phyloP scores from a whole-genome alignment of 2,888 invertebrate genomes.

The Drosophila austrosaltans region DNA sequence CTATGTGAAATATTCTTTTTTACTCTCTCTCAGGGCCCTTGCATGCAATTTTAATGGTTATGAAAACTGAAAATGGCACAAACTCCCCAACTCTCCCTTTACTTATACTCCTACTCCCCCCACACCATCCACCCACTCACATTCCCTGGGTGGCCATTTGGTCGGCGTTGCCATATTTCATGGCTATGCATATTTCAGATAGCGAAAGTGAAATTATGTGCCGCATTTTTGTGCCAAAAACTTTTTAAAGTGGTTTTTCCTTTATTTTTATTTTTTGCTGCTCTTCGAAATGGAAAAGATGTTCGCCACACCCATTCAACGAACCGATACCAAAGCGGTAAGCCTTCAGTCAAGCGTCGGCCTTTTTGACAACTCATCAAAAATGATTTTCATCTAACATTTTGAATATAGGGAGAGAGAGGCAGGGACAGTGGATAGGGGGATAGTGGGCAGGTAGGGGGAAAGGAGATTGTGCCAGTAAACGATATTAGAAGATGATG shows the following conservation, averaged over 20 bases:
- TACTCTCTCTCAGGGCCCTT: conserved; percentile 1
- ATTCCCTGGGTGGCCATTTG: conserved; percentile 48
- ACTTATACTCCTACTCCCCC: too few species aligned
- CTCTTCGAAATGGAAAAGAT: too few species aligned
- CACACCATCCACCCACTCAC: background rate
- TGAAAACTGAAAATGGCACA: conserved; percentile 61
- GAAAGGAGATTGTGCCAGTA: conserved; percentile 55
- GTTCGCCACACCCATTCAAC: conserved; percentile 1
- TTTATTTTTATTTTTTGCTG: too few species aligned
- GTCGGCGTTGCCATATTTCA: conserved; percentile 45
- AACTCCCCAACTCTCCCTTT: conserved; percentile 13
- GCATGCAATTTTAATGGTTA: conserved; percentile 49
- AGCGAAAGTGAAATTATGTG: conserved; percentile 53
- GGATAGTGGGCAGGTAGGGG: conserved; percentile 7
- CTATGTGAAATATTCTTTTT: conserved; percentile 47
- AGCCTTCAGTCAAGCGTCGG: conserved; percentile 52
- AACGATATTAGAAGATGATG: conserved; percentile 59
- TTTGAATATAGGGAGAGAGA: background rate
- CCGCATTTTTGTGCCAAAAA: conserved; percentile 46
- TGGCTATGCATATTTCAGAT: conserved; percentile 50
- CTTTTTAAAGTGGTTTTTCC: conserved; percentile 43
- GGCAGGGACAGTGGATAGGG: too few species aligned
- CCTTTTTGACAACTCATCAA: conserved; percentile 72
- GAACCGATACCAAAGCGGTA: conserved; percentile 22
- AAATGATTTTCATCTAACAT: conserved; percentile 69